Evolutionary conservation across 2,113 vertebrate species (phyloP).

Genomic region (Stegostoma tigrinum): DNA sequence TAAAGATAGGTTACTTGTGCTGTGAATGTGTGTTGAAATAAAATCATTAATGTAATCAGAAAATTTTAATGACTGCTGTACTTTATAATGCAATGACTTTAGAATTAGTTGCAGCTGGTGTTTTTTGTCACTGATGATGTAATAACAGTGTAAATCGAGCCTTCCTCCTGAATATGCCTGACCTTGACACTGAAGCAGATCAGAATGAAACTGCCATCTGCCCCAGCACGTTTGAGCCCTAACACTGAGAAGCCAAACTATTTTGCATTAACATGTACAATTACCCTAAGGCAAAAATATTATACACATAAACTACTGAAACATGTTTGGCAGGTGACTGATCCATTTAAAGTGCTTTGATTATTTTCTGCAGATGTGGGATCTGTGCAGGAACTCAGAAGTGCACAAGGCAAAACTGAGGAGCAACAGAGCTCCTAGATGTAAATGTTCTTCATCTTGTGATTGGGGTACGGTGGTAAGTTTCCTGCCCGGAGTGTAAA

Average conservation of each 20-base stretch:
- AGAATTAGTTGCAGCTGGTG: background rate
- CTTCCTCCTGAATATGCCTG: background rate
- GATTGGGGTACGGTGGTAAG: slow-evolving; percentile 86
- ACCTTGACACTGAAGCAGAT: background rate
- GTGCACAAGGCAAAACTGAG: slow-evolving; percentile 93
- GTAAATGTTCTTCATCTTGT: slow-evolving; percentile 67
- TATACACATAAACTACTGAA: background rate
- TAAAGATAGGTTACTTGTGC: background rate
- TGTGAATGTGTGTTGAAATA: background rate
- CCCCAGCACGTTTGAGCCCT: background rate
- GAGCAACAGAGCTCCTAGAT: slow-evolving; percentile 91
- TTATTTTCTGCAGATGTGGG: slow-evolving; percentile 94
- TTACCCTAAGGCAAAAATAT: background rate
- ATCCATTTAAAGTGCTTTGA: slow-evolving; percentile 65
- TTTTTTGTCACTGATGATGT: background rate
- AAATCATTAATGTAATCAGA: background rate
- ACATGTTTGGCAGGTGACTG: background rate
- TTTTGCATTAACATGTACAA: background rate
- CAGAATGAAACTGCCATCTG: background rate
- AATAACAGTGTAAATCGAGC: background rate
- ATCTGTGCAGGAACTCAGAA: slow-evolving; percentile 83
- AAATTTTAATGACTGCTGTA: background rate
- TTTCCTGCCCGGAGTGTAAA: slow-evolving; percentile 65
- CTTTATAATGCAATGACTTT: background rate
- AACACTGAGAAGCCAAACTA: background rate